These are phyloP conservation scores for Protonibea diacanthus DNA, from an alignment of 2,797 vertebrate species.

Conservation along the genomic window DNA sequence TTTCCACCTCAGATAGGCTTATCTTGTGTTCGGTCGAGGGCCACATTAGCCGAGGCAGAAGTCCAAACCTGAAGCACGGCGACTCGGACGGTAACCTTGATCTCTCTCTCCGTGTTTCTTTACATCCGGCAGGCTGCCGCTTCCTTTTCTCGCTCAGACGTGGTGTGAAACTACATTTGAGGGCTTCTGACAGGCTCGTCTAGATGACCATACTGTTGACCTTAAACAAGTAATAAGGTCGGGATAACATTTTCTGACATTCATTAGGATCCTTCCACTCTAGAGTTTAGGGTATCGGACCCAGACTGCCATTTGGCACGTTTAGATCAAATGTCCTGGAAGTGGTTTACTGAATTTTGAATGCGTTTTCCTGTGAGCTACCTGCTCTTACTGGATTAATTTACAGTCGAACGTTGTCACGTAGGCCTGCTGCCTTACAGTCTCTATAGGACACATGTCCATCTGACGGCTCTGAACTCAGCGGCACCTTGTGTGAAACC, in stretches of 20 bases:
- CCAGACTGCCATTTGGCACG: conserved; percentile 24
- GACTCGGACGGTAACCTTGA: conserved; percentile 18
- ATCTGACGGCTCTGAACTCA: conserved; percentile 10
- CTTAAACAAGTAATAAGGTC: conserved; percentile 17
- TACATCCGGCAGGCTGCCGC: not conserved
- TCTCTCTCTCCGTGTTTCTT: not conserved
- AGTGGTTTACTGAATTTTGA: conserved; percentile 55
- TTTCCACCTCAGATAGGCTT: conserved; percentile 38
- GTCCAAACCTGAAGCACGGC: conserved; percentile 27
- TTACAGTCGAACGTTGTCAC: conserved; percentile 38
- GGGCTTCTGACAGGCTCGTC: not conserved
- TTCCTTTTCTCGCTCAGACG: conserved; percentile 22
- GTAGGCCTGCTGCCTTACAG: not conserved
- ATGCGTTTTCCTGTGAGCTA: conserved; percentile 51
- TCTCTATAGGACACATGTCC: not conserved
- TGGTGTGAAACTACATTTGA: not conserved
- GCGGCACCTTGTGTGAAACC: not conserved
- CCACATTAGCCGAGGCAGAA: conserved; percentile 3
- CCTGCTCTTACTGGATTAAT: conserved; percentile 26
- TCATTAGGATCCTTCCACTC: conserved; percentile 33
- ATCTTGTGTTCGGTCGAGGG: conserved; percentile 34
- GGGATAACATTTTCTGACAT: conserved; percentile 14
- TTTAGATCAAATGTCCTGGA: conserved; percentile 63
- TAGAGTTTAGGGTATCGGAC: conserved; percentile 29
- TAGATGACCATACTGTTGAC: conserved; percentile 6